Conservation (phyloP, 2,888 invertebrate species). For the Drosophila mettleri region DNA sequence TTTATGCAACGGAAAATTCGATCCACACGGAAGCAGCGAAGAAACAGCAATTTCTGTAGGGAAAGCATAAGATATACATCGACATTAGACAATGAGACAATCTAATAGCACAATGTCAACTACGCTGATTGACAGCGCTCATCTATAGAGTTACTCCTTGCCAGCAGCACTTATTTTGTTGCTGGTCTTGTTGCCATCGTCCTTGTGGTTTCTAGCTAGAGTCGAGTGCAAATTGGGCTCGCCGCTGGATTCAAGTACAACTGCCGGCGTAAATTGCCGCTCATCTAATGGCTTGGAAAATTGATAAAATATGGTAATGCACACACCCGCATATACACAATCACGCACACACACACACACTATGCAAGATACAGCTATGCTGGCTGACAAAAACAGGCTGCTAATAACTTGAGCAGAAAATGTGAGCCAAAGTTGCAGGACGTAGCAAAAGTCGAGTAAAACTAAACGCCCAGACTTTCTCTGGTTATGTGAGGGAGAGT, state of each 20-base stretch:
- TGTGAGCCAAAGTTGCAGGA: slow-evolving; percentile 79
- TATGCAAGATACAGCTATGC: slow-evolving; percentile 44
- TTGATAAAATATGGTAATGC: slow-evolving; percentile 83
- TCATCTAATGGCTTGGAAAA: slow-evolving; percentile 82
- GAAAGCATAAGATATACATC: slow-evolving; percentile 39
- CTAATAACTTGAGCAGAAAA: slow-evolving; percentile 80
- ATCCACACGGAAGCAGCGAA: slow-evolving; percentile 96
- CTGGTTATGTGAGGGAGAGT: slow-evolving; percentile 10
- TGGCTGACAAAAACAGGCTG: slow-evolving; percentile 79
- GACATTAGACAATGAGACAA: slow-evolving; percentile 38
- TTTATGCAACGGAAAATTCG: slow-evolving; percentile 94
- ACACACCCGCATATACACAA: slow-evolving; percentile 52
- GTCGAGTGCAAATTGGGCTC: slow-evolving; percentile 81
- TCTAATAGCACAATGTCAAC: slow-evolving; percentile 53
- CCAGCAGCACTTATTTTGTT: slow-evolving; percentile 42
- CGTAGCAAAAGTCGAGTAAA: slow-evolving; percentile 78
- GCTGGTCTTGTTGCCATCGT: slow-evolving; percentile 43
- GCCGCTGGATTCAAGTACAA: slow-evolving; percentile 76
- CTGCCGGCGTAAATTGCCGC: slow-evolving; percentile 78
- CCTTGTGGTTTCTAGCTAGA: slow-evolving; percentile 53
- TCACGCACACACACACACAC: slow-evolving; percentile 37
- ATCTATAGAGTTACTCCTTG: slow-evolving; percentile 51
- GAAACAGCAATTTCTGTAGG: slow-evolving; percentile 89
- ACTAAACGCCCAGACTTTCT: slow-evolving; percentile 59
- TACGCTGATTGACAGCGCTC: slow-evolving; percentile 53